Base-by-base conservation (phyloP, 2,888 invertebrate genomes). In the Cosmorhoe ocellata region DNA sequence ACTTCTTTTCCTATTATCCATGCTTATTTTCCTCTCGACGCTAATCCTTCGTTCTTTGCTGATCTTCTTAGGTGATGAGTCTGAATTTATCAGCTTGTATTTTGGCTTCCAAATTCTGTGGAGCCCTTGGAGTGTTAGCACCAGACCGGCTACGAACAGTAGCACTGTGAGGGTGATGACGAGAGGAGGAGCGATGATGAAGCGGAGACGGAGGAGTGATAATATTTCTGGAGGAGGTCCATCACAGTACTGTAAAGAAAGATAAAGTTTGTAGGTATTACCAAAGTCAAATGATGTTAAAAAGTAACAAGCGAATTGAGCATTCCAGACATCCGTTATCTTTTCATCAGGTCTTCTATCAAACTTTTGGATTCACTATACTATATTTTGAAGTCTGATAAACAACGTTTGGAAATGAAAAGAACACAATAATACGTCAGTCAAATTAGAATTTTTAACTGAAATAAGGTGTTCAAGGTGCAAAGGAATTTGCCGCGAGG, bases 161-260 rank as follows among this genome's bases (percentile, higher is more conserved):
- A 90, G 31, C n/a, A 90, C 77, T 40, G 90, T 81, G 0, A 88
- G 27, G 0, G 84, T 76, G 59, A 89, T 82, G 64, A 92, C 75
- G 1, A 90, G 61, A 0, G 91, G 84, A 0, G 92, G 93, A 0
- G 85, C 90, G 33, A 91, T 78, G 52, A 90, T 81, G 53, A 92
- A 82, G 1, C 91, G 84, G 0, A 92, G 69, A 12, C 84, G 81
- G 0, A 92, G 74, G 1, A 92, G 64, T 2, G 77, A 63, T 13
- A 82, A 64, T 2, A 93, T 68, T 0, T 79, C 71, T 22, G 79
- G 63, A 0, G 92, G 91, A 8, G 90, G 78, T 18, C 76, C 67
- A 12, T 78, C 74, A 59, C 89, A 87, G 54, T 60, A 73, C 90
- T 91, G 80, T 7, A 71, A 74, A 27, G 53, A 37, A 50, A 48